Conservation (phyloP, 2,113 vertebrate genomes). For the Lynx canadensis region DNA sequence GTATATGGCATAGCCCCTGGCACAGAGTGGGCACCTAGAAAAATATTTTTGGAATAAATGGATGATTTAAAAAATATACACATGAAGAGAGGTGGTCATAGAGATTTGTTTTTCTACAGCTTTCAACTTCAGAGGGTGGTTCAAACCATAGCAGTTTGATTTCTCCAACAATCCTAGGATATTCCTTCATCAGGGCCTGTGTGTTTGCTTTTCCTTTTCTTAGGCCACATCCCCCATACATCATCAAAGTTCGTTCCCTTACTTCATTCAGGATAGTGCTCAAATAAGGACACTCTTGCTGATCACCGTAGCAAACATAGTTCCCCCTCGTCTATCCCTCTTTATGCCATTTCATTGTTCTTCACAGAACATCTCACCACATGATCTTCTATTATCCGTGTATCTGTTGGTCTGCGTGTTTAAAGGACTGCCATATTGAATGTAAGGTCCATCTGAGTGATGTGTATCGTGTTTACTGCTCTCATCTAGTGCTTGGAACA, state of each 20-base stretch:
- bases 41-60: neutral
- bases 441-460: neutral
- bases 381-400: neutral
- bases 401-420: neutral
- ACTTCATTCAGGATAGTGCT: neutral
- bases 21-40: neutral
- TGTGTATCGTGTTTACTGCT: neutral
- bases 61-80: neutral
- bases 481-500: neutral
- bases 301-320: neutral
- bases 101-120: neutral
- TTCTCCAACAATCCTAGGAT: neutral
- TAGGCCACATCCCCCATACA: no score
- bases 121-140: neutral
- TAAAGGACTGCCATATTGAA: neutral
- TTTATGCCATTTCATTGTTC: neutral
- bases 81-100: neutral
- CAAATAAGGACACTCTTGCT: neutral
- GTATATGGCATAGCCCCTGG: neutral
- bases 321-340: accelerated
- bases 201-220: neutral
- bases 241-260: neutral
- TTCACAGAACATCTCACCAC: neutral
- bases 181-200: neutral
- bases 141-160: neutral